phyloP scores from a whole-genome alignment of 2,113 vertebrate genomes.

The Hippocampus comes region DNA sequence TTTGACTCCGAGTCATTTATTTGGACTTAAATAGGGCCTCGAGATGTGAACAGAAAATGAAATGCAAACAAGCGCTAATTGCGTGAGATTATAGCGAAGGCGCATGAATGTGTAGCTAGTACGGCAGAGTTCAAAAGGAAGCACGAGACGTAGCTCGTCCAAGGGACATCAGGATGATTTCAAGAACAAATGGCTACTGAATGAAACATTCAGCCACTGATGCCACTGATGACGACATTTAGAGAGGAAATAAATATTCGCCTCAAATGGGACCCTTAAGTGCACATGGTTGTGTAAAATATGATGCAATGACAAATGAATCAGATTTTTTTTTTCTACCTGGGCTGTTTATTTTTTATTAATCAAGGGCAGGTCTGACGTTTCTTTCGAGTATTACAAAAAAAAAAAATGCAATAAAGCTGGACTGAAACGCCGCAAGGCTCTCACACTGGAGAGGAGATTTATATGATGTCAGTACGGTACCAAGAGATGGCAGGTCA shows the following conservation, averaged over 20 bases:
- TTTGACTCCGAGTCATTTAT: neutral
- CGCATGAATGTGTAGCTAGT: neutral
- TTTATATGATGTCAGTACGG: slow-evolving; percentile 35
- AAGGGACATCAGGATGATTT: neutral
- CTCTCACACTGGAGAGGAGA: slow-evolving; percentile 22
- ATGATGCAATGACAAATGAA: slow-evolving; percentile 58
- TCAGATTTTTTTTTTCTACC: slow-evolving; percentile 27
- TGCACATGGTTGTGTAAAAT: slow-evolving; percentile 22
- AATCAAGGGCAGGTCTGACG: slow-evolving; percentile 46
- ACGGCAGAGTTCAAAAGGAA: neutral
- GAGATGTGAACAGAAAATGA: neutral
- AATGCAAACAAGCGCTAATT: slow-evolving; percentile 3
- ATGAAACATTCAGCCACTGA: neutral
- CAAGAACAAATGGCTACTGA: neutral
- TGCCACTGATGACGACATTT: too few relatives aligned
- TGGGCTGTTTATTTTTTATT: slow-evolving; percentile 60
- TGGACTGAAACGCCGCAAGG: slow-evolving; percentile 44
- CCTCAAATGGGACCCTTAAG: neutral
- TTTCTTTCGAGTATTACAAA: slow-evolving; percentile 11
- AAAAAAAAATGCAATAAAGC: slow-evolving; percentile 48
- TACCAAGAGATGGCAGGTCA: slow-evolving; percentile 10
- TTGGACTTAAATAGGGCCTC: neutral
- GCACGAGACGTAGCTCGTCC: neutral
- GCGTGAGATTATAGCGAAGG: neutral
- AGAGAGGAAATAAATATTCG: neutral